phyloP scores from a whole-genome alignment of 2,797 vertebrate species.

The Pipistrellus pipistrellus region DNA sequence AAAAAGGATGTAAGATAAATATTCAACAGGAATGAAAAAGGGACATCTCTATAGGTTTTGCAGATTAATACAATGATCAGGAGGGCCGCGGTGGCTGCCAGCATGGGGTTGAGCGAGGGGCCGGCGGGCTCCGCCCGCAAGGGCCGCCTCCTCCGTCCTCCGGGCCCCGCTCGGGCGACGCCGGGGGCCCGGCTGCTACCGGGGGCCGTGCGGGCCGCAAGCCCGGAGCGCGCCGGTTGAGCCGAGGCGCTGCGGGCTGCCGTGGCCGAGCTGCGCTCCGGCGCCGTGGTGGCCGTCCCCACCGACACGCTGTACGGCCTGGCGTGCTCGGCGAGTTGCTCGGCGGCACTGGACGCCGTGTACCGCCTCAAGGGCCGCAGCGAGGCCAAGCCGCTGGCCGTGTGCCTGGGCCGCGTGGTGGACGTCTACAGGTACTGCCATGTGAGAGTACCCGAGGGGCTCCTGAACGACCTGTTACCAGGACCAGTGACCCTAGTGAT shows the following conservation, averaged over 20 bases:
- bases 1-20: slow-evolving; percentile 7
- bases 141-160: slow-evolving; percentile 71
- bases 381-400: slow-evolving; percentile 94
- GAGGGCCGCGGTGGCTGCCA: slow-evolving; percentile 75
- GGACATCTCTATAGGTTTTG: neutral
- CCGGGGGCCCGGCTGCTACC: slow-evolving; percentile 73
- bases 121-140: slow-evolving; percentile 49
- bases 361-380: slow-evolving; percentile 95
- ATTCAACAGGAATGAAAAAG: slow-evolving; percentile 28
- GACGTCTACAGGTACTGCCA: slow-evolving; percentile 94
- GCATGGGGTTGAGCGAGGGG: slow-evolving; percentile 73
- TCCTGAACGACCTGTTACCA: slow-evolving; percentile 94
- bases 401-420: slow-evolving; percentile 95
- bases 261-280: slow-evolving; percentile 90
- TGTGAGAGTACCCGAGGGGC: slow-evolving; percentile 90
- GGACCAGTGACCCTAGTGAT: slow-evolving; percentile 98
- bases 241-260: slow-evolving; percentile 89
- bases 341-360: slow-evolving; percentile 90
- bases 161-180: slow-evolving; percentile 43
- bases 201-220: slow-evolving; percentile 60
- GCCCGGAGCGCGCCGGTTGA: slow-evolving; percentile 86
- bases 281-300: slow-evolving; percentile 94
- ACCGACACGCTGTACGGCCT: slow-evolving; percentile 98
- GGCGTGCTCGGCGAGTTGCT: slow-evolving; percentile 95
- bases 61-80: no score